Evolutionary conservation across 2,888 invertebrate genomes (phyloP).

Genomic region (Polydrusus cervinus): DNA sequence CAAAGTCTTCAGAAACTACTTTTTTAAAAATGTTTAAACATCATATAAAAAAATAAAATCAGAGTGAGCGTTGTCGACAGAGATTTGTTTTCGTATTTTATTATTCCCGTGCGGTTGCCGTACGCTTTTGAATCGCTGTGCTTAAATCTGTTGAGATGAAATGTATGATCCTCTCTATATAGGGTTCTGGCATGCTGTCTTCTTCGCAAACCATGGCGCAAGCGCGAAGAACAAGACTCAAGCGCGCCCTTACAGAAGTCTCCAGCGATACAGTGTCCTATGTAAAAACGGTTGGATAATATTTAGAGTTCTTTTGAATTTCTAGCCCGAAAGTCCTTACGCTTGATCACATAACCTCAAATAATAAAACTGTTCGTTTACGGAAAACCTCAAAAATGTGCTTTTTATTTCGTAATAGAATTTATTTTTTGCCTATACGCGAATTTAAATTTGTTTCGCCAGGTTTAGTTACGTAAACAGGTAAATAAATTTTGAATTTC

Average conservation of each 20-base stretch:
- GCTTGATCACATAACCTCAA: conserved; percentile 64
- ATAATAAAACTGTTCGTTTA: conserved; percentile 36
- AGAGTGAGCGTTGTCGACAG: conserved; percentile 6
- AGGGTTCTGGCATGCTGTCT: conserved; percentile 87
- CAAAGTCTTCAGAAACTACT: no score
- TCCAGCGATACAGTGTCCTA: conserved; percentile 90
- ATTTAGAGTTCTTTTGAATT: conserved; percentile 64
- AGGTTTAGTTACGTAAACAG: conserved; percentile 59
- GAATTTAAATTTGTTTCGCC: conserved; percentile 51
- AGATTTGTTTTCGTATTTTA: conserved; percentile 43
- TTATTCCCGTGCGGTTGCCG: conserved; percentile 43
- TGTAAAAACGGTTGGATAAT: conserved; percentile 86
- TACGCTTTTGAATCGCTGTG: conserved; percentile 37
- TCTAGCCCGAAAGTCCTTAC: conserved; percentile 62
- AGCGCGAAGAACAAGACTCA: conserved; percentile 87
- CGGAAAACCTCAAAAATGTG: conserved; percentile 31
- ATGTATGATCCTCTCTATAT: conserved; percentile 61
- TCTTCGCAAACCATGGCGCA: conserved; percentile 94
- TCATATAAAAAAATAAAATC: background rate
- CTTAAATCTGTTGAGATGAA: conserved; percentile 53
- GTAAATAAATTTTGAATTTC: conserved; percentile 53
- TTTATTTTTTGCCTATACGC: conserved; percentile 51
- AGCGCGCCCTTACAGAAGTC: conserved; percentile 92
- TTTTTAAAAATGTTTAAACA: no score
- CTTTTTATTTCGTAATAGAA: conserved; percentile 45